phyloP scores from a whole-genome alignment of 1,140 invertebrate species.

The Mycetomoellerius zeteki region DNA sequence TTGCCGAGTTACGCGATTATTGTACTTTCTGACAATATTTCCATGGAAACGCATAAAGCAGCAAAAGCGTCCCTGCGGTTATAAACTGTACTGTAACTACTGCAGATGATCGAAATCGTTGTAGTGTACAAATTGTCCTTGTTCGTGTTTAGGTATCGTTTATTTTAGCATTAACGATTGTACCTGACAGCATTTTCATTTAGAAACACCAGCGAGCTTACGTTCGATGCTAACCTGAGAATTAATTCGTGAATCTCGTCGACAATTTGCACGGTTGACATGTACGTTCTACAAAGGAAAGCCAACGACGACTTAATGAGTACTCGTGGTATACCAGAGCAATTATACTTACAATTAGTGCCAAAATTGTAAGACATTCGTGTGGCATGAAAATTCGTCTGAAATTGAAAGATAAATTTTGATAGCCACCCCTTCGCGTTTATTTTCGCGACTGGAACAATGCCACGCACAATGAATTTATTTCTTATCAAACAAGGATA shows the following conservation, averaged over 20 bases:
- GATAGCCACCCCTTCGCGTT: slow-evolving; percentile 4
- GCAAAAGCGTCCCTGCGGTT: slow-evolving; percentile 28
- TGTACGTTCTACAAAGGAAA: not conserved
- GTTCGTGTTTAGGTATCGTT: slow-evolving; percentile 29
- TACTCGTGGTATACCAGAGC: slow-evolving; percentile 21
- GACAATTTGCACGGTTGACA: slow-evolving; percentile 26
- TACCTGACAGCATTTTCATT: slow-evolving; percentile 11
- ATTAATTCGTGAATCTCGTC: slow-evolving; percentile 54
- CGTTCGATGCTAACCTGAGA: slow-evolving; percentile 27
- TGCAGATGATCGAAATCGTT: slow-evolving; percentile 41
- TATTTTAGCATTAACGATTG: slow-evolving; percentile 44
- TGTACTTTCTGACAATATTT: slow-evolving; percentile 38
- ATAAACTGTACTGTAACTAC: slow-evolving; percentile 52
- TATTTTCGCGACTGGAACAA: not conserved
- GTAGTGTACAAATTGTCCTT: slow-evolving; percentile 5
- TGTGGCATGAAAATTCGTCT: slow-evolving; percentile 66
- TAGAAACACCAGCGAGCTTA: slow-evolving; percentile 10
- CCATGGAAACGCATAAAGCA: slow-evolving; percentile 24
- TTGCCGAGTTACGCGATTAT: slow-evolving; percentile 7
- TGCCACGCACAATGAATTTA: slow-evolving; percentile 50
- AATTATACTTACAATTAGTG: slow-evolving; percentile 64
- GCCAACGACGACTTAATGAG: slow-evolving; percentile 39
- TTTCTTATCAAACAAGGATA: not conserved
- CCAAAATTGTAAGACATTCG: slow-evolving; percentile 57
- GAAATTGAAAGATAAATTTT: slow-evolving; percentile 64